phyloP scores from a whole-genome alignment of 2,797 vertebrate genomes.

The Taenioides sp. region DNA sequence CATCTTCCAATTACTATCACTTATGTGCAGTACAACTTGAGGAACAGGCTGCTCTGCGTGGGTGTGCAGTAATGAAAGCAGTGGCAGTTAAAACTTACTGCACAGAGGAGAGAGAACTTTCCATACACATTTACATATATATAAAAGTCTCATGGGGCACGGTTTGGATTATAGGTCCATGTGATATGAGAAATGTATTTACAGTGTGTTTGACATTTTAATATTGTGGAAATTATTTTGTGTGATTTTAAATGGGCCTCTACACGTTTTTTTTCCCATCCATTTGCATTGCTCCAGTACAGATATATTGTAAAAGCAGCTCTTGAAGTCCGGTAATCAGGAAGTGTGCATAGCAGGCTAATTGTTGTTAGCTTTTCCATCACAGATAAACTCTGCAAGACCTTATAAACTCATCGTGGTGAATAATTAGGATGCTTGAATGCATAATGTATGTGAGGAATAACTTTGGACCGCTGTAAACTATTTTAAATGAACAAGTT shows the following conservation, averaged over 20 bases:
- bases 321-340: no score
- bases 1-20: slow-evolving; percentile 59
- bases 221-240: neutral
- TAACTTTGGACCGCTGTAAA: no score
- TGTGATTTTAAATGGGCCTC: no score
- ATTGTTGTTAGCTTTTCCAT: no score
- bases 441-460: no score
- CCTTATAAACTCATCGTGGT: no score
- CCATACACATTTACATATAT: neutral
- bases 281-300: no score
- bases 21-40: slow-evolving; percentile 39
- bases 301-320: neutral
- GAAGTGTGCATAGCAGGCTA: no score
- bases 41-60: slow-evolving; percentile 17
- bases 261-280: no score
- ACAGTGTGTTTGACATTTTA: neutral
- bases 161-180: neutral
- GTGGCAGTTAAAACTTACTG: slow-evolving; percentile 37
- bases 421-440: no score
- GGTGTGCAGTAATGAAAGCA: slow-evolving; percentile 8
- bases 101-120: slow-evolving; percentile 9
- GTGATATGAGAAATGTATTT: neutral
- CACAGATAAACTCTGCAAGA: no score
- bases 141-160: slow-evolving; percentile 9
- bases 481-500: no score